Base-by-base conservation (phyloP, 2,888 invertebrate species). In the Prosapia bicincta region DNA sequence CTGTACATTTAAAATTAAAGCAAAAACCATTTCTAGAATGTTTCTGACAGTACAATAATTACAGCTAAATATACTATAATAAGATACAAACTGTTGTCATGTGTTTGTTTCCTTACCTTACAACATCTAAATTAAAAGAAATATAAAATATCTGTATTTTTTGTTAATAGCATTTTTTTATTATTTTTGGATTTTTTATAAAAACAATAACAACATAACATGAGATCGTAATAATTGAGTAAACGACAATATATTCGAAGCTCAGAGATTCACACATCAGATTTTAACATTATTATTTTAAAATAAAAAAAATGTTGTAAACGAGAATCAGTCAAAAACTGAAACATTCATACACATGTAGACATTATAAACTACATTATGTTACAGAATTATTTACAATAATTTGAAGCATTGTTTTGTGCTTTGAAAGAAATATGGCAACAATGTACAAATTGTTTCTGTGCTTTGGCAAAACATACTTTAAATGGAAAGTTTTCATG, bases 1-100 rank as follows among this genome's bases (percentile, higher is more conserved):
- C 74, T 74, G 74, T 74, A 74, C 74, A 74, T 20, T 54, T 74
- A 74, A 74, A 74, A 74, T 3, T 20, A 54, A 54, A 54, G 20
- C 54, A n/a, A n/a, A n/a, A n/a, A n/a, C n/a, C n/a, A 54, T 20
- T 20, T 54, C 20, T 20, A 54, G 54, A 54, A 54, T 54, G 54
- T 54, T 54, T 20, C 20, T 54, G 54, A 54, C 54, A 54, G n/a
- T 54, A 54, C 54, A 54, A 6, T 38, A 38, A 38, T 54, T 54
- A 54, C 54, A 54, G 20, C 54, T 54, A 54, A n/a, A 54, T 20
- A 20, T 54, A 54, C 54, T 20, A 20, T 5, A 5, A 20, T 38
- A 38, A 38, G 38, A 38, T 28, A 28, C 28, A 28, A 13, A 38
- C 15, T 38, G 13, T 10, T 9, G 38, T 38, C 38, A 38, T 38